Conservation (phyloP, 1,140 invertebrate genomes). For the Megathymus violae region DNA sequence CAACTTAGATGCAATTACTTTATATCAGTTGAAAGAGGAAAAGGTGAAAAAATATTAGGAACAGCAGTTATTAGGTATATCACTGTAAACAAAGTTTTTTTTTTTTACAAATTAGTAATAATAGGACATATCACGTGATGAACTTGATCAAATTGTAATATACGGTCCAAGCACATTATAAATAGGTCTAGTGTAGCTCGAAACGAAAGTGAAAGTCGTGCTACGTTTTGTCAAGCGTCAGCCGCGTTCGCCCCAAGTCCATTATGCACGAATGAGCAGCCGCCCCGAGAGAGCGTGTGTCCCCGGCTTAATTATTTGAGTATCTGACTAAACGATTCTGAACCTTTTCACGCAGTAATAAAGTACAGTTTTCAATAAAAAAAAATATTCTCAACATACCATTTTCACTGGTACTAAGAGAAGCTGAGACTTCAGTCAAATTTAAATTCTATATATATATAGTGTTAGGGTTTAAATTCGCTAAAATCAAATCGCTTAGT, state of each 20-base stretch:
- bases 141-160: too few relatives aligned
- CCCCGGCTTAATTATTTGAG: conserved; percentile 73
- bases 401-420: conserved; percentile 55
- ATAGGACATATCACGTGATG: too few relatives aligned
- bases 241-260: conserved; percentile 74
- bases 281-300: conserved; percentile 80
- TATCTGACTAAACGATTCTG: conserved; percentile 36
- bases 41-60: too few relatives aligned
- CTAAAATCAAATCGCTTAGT: conserved; percentile 21
- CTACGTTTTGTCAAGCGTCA: conserved; percentile 79
- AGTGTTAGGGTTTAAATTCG: conserved; percentile 46
- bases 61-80: too few relatives aligned
- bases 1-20: too few relatives aligned
- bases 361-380: conserved; percentile 45
- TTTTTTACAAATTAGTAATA: too few relatives aligned
- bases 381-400: conserved; percentile 39
- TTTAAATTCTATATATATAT: conserved; percentile 21
- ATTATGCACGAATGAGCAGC: conserved; percentile 83
- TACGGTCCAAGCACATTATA: conserved; percentile 43
- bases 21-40: too few relatives aligned
- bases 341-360: conserved; percentile 42
- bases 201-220: conserved; percentile 78
- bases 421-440: conserved; percentile 33
- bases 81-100: too few relatives aligned
- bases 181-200: conserved; percentile 57